Base-by-base conservation (phyloP, 1,140 invertebrate genomes). In the Lepidurus couesii region DNA sequence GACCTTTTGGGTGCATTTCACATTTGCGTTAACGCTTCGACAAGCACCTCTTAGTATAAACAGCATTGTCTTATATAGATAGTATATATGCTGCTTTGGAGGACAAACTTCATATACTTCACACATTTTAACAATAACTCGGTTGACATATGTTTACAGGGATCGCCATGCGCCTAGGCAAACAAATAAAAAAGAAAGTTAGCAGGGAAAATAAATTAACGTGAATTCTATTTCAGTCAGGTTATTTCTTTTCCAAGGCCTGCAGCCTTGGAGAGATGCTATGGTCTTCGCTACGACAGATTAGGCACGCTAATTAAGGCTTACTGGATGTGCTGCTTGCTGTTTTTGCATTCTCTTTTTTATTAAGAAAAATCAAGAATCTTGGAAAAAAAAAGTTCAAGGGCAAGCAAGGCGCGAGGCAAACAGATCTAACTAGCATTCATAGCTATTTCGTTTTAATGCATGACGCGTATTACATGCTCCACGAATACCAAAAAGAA, bases 391-490 rank as follows among this genome's bases (percentile, higher is more conserved):
- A 16, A 65, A 65, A n/a, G 53, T 65, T 65, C 53, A 65, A 65
- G 53, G 53, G 53, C 53, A 7, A 21, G 53, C 4, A 13, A 65
- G 34, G 34, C 34, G 3, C 34, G 34, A 4, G 34, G 53, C 53
- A 65, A 65, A 65, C 53, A 65, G 16, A 65, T 21, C 21, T 21
- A 34, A 34, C 53, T 65, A 65, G 53, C 53, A 65, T 65, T 65
- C 53, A 13, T 65, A 65, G 53, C 53, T 13, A 65, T 65, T 65
- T 65, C 53, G 13, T 65, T 65, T 7, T 10, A 47, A 65, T 21
- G 53, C 53, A 7, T 65, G 53, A 65, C 53, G 53, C 21, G 16
- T 65, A 65, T 65, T 65, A 65, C 53, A 65, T 65, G 53, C 53
- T 65, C 13, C 13, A 7, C 21, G 53, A 65, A 65, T 65, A 65